Evolutionary conservation across 1,140 invertebrate species (phyloP).

Genomic region (Magallana ariakensis): DNA sequence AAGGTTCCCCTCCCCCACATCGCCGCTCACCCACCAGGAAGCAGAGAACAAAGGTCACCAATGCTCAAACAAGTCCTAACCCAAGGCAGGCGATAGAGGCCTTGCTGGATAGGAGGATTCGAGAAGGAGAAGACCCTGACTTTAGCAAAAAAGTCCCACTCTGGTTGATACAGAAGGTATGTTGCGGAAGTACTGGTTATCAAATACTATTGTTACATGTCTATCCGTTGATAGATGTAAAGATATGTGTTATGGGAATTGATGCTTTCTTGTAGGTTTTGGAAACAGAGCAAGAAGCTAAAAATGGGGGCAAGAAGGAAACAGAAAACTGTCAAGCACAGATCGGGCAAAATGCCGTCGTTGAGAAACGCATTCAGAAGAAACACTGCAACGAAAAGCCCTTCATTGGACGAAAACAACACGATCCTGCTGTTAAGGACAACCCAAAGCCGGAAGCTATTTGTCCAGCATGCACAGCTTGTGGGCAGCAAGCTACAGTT

Average conservation of each 20-base stretch:
- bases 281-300: neutral
- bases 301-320: neutral
- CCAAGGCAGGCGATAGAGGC: neutral
- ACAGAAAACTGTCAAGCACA: neutral
- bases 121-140: neutral
- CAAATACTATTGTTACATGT: neutral
- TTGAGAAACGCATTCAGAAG: neutral
- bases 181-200: neutral
- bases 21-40: conserved; percentile 25
- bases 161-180: conserved; percentile 52
- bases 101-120: neutral
- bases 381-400: neutral
- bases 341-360: neutral
- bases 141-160: conserved; percentile 42
- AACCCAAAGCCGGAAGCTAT: neutral
- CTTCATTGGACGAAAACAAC: neutral
- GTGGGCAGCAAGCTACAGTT: too few relatives aligned
- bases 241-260: neutral
- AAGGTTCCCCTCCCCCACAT: neutral
- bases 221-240: neutral
- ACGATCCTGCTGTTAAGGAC: neutral
- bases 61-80: conserved; percentile 3
- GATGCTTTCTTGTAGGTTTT: neutral
- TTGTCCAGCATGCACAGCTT: neutral
- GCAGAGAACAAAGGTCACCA: neutral